Base-by-base conservation (phyloP, 1,140 invertebrate species). In the Macrobrachium rosenbergii region DNA sequence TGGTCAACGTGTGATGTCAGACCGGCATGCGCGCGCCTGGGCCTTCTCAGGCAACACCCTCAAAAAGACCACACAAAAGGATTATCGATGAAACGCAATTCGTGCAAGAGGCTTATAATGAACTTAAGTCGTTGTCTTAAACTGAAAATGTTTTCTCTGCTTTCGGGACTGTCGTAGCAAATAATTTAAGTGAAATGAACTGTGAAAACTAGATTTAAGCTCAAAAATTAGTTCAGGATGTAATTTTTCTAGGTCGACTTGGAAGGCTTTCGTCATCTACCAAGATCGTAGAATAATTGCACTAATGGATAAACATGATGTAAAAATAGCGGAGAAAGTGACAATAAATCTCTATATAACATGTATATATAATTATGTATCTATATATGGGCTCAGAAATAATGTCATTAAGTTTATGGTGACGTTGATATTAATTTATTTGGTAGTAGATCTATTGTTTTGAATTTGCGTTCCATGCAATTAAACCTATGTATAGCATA, bases 251-350 rank as follows among this genome's bases (percentile, higher is more conserved):
- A n/a, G n/a, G n/a, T n/a, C n/a, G n/a, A n/a, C n/a, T n/a, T n/a
- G n/a, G n/a, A n/a, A n/a, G 73, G 73, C 73, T 76, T 76, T 76
- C 73, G 37, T 76, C 73, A 43, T 76, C 73, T 76, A 76, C 73
- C 7, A 76, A 21, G 73, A 76, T 76, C 37, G 37, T 76, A 76
- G 73, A 76, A 76, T 76, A 76, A 76, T 23, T 52, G 45, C 45
- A 52, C 45, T 52, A n/a, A n/a, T n/a, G 45, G 10, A 52, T 52
- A 52, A 52, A 6, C 10, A 10, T 52, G 5, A 52, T 52, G 14
- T 3, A n/a, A 67, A 5, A n/a, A n/a, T n/a, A n/a, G n/a, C 12
- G 14, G 63, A 8, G 77, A 19, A 58, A 79, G 10, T 58, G 10
- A 16, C 77, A 58, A 58, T 58, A 79, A n/a, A 79, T 79, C 52